Evolutionary conservation across 1,140 invertebrate species (phyloP), one percentile per base, ranked within the genome.

Genomic region (Oncopodura yosiiana): DNA sequence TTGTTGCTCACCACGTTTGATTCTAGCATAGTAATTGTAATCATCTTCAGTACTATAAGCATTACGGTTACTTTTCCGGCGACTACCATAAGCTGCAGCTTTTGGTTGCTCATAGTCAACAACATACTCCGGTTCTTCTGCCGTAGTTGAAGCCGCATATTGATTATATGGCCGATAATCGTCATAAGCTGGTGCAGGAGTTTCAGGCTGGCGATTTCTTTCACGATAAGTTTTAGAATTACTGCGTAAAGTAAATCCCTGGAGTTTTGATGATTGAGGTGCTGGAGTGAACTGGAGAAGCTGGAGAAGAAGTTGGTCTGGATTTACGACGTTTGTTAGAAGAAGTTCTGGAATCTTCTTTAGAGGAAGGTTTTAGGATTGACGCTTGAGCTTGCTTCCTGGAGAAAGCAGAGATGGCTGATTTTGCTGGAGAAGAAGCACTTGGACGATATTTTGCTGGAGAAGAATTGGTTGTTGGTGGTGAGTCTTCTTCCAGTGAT

Each of bases 1-100:
- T 14, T 48, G 29, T 29, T 55, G 58, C 24, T 61, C 53, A 23
- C 53, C 58, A 0, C 58, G 41, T 39, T 61, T 61, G 4, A 56
- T 29, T 42, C 58, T 38, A 1, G 42, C 46, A 19, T 61, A 61
- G 21, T 61, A 61, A 16, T 42, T 45, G 36, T 56, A 56, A 30
- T 53, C 53, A 53, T 61, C 8, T 34, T 34, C 53, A 8, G 53
- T 21, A 53, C 56, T 53, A 26, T 61, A 49, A 4, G 16, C 38
- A 14, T 23, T 4, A 36, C 43, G 2, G 58, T 53, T 39, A 55
- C 52, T 27, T 53, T 46, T 36, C 53, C 41, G 0, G 43, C 30
- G 11, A 19, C 34, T 24, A 38, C 39, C 11, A 19, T 37, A 29
- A 11, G 39, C 38, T 55, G 41, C 37, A 39, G 21, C 24, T 19